Evolutionary conservation across 2,888 invertebrate species (phyloP).

Genomic region (Meteorus colon): DNA sequence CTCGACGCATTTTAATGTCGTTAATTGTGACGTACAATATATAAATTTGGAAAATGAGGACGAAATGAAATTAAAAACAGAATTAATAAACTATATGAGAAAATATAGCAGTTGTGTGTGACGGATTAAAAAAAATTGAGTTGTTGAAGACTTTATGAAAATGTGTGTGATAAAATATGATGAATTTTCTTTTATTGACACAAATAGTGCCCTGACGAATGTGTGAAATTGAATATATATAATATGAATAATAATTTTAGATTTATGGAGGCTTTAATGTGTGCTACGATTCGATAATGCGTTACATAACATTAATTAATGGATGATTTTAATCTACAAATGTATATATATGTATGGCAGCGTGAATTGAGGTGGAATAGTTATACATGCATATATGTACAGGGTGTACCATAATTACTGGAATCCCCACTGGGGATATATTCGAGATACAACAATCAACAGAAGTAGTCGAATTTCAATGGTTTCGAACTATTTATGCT

Average conservation of each 20-base stretch:
- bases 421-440: too few species aligned
- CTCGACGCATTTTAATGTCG: background rate
- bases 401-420: too few species aligned
- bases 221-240: constrained; percentile 26
- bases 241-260: constrained; percentile 26
- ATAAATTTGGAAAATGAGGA: background rate
- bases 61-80: background rate
- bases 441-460: too few species aligned
- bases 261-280: constrained; percentile 43
- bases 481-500: too few species aligned
- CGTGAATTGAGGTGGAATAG: constrained; percentile 33
- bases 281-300: constrained; percentile 34
- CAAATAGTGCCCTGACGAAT: constrained; percentile 22
- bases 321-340: constrained; percentile 13
- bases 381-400: constrained; percentile 21
- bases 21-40: constrained; percentile 10
- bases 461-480: too few species aligned
- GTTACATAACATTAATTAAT: constrained; percentile 21
- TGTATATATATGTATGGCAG: constrained; percentile 18
- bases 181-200: constrained; percentile 1
- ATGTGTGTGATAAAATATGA: background rate
- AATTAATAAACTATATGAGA: background rate
- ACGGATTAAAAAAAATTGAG: background rate
- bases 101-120: background rate
- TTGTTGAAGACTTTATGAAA: constrained; percentile 11